Percentiles rank a stretch among this genome's conserved stretches.
Evolutionary conservation across 2,888 invertebrate species (phyloP).

Genomic region (Macrophya alboannulata): DNA sequence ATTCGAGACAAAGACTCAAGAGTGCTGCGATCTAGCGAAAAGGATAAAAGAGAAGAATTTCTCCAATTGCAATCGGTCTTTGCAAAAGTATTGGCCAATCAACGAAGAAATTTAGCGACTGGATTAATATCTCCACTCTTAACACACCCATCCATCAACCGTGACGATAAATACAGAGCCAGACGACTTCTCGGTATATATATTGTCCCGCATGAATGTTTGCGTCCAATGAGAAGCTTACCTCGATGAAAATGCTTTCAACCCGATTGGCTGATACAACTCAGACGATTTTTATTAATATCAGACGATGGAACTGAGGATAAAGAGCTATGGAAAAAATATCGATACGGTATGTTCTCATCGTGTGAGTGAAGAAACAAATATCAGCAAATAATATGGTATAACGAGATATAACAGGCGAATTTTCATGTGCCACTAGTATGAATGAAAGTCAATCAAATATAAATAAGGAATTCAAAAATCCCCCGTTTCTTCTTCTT

Average conservation of each 20-base stretch:
- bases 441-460: background rate
- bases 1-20: background rate
- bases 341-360: background rate
- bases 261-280: constrained; percentile 14
- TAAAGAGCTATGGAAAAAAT: background rate
- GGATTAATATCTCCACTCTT: constrained; percentile 37
- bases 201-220: background rate
- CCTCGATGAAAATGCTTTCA: constrained; percentile 19
- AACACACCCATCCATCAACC: constrained; percentile 39
- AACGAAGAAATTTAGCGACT: constrained; percentile 35
- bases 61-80: constrained; percentile 16
- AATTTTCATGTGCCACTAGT: background rate
- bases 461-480: background rate
- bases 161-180: constrained; percentile 15
- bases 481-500: background rate
- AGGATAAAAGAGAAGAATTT: background rate
- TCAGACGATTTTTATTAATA: background rate
- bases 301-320: background rate
- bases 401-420: background rate
- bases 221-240: background rate
- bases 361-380: background rate
- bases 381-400: background rate
- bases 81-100: constrained; percentile 39
- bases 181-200: background rate
- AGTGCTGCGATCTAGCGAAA: background rate